Evolutionary conservation across 2,888 invertebrate species (phyloP).

Genomic region (Cosmorhoe ocellata): DNA sequence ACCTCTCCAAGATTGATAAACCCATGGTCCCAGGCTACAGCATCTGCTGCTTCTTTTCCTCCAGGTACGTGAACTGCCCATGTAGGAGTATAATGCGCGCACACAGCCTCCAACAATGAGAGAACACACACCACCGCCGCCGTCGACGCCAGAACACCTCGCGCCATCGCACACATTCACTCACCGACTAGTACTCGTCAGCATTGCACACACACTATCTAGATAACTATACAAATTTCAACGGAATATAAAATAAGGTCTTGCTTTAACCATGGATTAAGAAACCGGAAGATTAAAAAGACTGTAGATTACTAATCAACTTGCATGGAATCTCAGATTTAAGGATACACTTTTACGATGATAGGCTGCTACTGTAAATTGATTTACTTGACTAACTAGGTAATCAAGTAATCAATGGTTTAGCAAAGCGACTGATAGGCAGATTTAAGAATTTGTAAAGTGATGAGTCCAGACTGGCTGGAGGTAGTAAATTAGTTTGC

Average conservation of each 20-base stretch:
- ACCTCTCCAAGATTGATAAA: slow-evolving; percentile 94
- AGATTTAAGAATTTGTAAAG: slow-evolving; percentile 6
- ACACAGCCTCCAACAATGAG: slow-evolving; percentile 51
- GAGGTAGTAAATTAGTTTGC: not conserved
- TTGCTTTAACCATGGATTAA: slow-evolving; percentile 23
- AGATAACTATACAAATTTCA: slow-evolving; percentile 34
- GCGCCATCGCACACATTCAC: slow-evolving; percentile 74
- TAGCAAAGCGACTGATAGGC: slow-evolving; percentile 10
- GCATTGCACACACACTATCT: slow-evolving; percentile 69
- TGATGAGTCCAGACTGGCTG: not conserved
- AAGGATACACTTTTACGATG: slow-evolving; percentile 30
- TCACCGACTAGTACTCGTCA: slow-evolving; percentile 78
- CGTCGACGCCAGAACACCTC: slow-evolving; percentile 56
- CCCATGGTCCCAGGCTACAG: slow-evolving; percentile 90
- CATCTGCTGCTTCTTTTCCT: slow-evolving; percentile 86
- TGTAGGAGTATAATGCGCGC: slow-evolving; percentile 88
- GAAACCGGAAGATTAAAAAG: slow-evolving; percentile 25
- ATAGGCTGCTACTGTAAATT: slow-evolving; percentile 35
- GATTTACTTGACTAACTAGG: slow-evolving; percentile 2
- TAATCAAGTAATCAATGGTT: slow-evolving; percentile 2
- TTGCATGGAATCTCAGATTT: slow-evolving; percentile 20
- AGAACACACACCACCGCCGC: slow-evolving; percentile 60
- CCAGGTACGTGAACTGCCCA: slow-evolving; percentile 93
- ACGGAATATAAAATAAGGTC: slow-evolving; percentile 13
- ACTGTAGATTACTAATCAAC: slow-evolving; percentile 24